Conservation (phyloP, 2,888 invertebrate species). For the Agrotis exclamationis region DNA sequence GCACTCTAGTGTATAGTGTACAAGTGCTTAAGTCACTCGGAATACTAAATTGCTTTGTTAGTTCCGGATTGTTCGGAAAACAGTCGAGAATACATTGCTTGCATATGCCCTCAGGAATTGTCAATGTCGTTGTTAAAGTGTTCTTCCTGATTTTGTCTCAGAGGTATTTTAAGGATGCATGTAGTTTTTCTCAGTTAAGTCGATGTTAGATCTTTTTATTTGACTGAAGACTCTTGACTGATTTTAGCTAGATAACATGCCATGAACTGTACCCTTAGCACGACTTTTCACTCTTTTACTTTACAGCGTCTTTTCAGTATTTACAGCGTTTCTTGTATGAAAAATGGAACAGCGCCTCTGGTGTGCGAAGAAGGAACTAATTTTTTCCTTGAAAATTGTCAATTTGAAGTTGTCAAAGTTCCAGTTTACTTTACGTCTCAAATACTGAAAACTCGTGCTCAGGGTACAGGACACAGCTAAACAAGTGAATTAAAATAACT, state of each 20-base stretch:
- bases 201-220: neutral
- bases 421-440: too few species aligned
- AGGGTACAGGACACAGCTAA: too few species aligned
- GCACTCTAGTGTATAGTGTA: slow-evolving; percentile 26
- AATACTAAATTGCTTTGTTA: slow-evolving; percentile 35
- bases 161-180: neutral
- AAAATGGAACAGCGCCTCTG: too few species aligned
- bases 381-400: too few species aligned
- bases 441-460: too few species aligned
- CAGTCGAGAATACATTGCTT: slow-evolving; percentile 8
- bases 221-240: neutral
- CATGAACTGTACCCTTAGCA: too few species aligned
- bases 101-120: neutral
- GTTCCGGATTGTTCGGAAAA: slow-evolving; percentile 30
- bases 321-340: too few species aligned
- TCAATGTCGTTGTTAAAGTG: neutral
- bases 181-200: neutral
- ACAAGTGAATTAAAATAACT: too few species aligned
- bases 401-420: too few species aligned
- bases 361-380: too few species aligned
- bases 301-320: too few species aligned
- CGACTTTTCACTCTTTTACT: too few species aligned
- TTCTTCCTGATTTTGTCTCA: neutral
- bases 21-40: slow-evolving; percentile 31
- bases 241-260: neutral